Evolutionary conservation across 1,140 invertebrate species (phyloP), one percentile per base, ranked within the genome.

Genomic region (Drosophila santomea): DNA sequence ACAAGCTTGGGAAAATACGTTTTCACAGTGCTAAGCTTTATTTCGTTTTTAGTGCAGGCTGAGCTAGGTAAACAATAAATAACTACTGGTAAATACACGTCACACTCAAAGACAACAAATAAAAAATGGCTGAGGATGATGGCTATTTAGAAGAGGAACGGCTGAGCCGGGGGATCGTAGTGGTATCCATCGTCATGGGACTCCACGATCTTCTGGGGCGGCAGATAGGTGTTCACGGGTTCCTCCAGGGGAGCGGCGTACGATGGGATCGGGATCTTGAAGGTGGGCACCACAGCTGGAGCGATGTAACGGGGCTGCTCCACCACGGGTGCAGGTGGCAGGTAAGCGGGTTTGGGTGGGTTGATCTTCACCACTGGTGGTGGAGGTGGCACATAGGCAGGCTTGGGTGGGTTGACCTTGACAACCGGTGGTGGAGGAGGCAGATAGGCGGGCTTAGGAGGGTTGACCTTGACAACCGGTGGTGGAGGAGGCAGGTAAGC

Each of bases 251-350:
- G 88, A 4, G 75, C 89, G 7, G 88, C 89, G 36, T 91, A 91
- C n/a, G 89, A 91, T n/a, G 89, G 89, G 25, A 91, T 85, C 15
- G 89, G 89, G 23, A 91, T 91, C 51, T 79, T 82, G 51, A 71
- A 91, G 32, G 28, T 74, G 44, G 80, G 72, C 54, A 64, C 66
- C 0, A 64, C 62, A 4, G 32, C 47, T 0, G 45, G 44, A 6
- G 77, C 68, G 51, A 71, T 64, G 36, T 68, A 68, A n/a, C 38
- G 38, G 10, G 64, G 60, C 14, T 62, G 25, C 5, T 50, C 60
- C 0, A 39, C 45, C 10, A 69, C 67, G 11, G 60, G 59, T 35
- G 38, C 48, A 8, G 79, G 76, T 25, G 73, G 80, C 56, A 85
- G 47, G 12, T 85, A 88, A 0, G 59, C 54, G 0, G 81, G 62